phyloP scores from a whole-genome alignment of 2,113 vertebrate genomes.

The Haplochromis vanheusdeni region DNA sequence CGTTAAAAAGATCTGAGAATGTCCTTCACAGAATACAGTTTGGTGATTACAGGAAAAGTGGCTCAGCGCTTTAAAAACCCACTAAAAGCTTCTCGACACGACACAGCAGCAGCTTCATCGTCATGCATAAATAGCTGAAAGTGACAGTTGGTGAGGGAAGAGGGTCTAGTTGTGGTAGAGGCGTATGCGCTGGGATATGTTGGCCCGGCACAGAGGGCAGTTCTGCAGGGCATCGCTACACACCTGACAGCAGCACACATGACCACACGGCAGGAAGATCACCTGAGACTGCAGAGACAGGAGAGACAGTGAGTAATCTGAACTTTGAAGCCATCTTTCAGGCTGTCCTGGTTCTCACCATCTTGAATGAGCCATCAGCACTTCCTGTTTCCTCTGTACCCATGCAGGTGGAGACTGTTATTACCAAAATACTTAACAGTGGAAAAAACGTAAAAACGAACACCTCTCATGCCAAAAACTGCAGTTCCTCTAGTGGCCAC shows the following conservation, averaged over 20 bases:
- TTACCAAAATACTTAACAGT: background rate
- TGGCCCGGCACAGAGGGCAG: slow-evolving; percentile 86
- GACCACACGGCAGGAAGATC: slow-evolving; percentile 89
- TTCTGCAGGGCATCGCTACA: slow-evolving; percentile 77
- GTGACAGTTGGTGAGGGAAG: background rate
- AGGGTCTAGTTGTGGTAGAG: slow-evolving; percentile 73
- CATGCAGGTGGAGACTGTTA: background rate
- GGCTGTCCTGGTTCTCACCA: background rate
- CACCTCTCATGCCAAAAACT: background rate
- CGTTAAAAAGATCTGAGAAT: background rate
- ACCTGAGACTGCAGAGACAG: slow-evolving; percentile 75
- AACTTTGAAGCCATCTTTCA: background rate
- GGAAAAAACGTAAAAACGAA: background rate
- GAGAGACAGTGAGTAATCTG: background rate
- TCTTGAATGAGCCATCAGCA: background rate
- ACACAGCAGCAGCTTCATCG: background rate
- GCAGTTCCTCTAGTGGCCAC: background rate
- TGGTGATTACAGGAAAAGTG: background rate
- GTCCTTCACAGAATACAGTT: background rate
- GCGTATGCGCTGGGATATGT: slow-evolving; percentile 77
- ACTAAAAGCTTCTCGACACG: background rate
- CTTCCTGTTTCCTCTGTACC: background rate
- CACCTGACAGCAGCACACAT: slow-evolving; percentile 87
- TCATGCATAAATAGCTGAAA: slow-evolving; percentile 23
- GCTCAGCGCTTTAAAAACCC: background rate